A percentile compares a stretch with the other conserved stretches of the same genome.
Conservation (phyloP, 2,797 vertebrate genomes). For the Brachyrhaphis roseni region DNA sequence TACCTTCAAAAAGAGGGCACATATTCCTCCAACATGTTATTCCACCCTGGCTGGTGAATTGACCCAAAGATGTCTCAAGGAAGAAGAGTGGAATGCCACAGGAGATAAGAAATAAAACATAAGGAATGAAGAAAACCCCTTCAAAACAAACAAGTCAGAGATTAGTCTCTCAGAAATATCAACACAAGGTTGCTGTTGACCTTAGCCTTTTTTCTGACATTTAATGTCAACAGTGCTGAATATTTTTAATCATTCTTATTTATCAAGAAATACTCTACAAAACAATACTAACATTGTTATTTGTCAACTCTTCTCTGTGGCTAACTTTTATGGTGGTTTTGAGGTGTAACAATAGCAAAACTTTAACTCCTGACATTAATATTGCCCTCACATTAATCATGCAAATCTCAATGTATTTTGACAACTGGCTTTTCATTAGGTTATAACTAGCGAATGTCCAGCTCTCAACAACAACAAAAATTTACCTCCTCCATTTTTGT, state of each 20-base stretch:
- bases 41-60: slow-evolving; percentile 82
- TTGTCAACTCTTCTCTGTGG: neutral
- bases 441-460: neutral
- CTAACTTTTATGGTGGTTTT: neutral
- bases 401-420: neutral
- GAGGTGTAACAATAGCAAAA: neutral
- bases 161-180: neutral
- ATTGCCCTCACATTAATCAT: neutral
- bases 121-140: slow-evolving; percentile 84
- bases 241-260: neutral
- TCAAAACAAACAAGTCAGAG: slow-evolving; percentile 23
- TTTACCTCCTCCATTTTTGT: slow-evolving; percentile 85
- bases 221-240: neutral
- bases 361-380: neutral
- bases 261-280: neutral
- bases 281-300: neutral
- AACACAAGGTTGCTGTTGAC: neutral
- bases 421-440: neutral
- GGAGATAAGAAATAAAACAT: slow-evolving; percentile 80
- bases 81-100: slow-evolving; percentile 84
- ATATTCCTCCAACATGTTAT: slow-evolving; percentile 83
- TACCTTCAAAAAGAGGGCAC: slow-evolving; percentile 83
- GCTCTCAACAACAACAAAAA: neutral
- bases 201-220: neutral
- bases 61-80: slow-evolving; percentile 82